Conservation (phyloP, 2,113 vertebrate genomes). For the Larimichthys polyactis region DNA sequence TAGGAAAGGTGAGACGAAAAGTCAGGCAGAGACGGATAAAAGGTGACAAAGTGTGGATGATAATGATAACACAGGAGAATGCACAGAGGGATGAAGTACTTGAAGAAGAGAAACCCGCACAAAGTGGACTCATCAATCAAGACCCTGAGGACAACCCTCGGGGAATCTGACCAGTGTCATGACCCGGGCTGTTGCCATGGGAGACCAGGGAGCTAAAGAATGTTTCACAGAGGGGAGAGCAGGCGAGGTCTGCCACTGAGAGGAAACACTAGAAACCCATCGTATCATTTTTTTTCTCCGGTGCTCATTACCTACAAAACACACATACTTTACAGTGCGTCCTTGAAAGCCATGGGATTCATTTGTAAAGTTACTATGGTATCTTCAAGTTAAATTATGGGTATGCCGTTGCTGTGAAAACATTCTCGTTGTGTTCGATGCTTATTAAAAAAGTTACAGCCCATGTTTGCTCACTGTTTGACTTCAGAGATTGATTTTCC, state of each 20-base stretch:
- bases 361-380: neutral
- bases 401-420: neutral
- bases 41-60: constrained; percentile 7
- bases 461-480: neutral
- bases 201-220: constrained; percentile 29
- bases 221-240: constrained; percentile 1
- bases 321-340: neutral
- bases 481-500: neutral
- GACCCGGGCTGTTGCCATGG: constrained; percentile 11
- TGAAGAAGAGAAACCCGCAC: constrained; percentile 28
- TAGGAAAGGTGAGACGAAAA: neutral
- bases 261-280: neutral
- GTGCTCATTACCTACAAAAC: neutral
- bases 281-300: neutral
- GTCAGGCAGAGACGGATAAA: constrained; percentile 1
- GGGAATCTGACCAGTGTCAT: constrained; percentile 46
- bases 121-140: constrained; percentile 60
- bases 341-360: neutral
- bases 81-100: constrained; percentile 1
- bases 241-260: neutral
- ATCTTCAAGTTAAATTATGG: neutral
- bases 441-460: neutral
- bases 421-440: neutral
- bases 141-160: neutral
- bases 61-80: neutral